These are phyloP conservation scores for Axinella damicornis DNA, from an alignment of 37 sponge, comb jelly and placozoan species.

Conservation along the genomic window DNA sequence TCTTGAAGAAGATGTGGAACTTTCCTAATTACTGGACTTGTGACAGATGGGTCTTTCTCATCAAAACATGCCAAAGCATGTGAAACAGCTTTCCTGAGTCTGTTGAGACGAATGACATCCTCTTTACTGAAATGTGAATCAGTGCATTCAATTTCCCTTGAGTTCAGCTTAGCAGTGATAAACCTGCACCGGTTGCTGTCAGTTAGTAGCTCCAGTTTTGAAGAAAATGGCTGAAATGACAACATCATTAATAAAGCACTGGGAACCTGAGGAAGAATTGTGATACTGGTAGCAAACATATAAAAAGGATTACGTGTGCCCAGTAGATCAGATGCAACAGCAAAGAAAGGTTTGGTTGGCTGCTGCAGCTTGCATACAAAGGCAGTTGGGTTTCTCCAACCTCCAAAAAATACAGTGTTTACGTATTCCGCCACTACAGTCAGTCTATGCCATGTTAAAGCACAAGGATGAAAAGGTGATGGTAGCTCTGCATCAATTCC, in stretches of 20 bases:
- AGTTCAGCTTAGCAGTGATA: not conserved
- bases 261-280: conserved; percentile 38
- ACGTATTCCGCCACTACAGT: not conserved
- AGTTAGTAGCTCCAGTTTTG: not conserved
- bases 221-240: conserved; percentile 16
- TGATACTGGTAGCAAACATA: not conserved
- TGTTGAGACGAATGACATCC: too few species aligned
- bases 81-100: too few species aligned
- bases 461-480: conserved; percentile 22
- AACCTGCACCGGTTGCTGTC: not conserved
- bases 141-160: not conserved
- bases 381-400: conserved; percentile 17
- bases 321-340: conserved; percentile 25
- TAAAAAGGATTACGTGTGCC: not conserved
- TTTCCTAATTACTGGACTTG: too few species aligned
- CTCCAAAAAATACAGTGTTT: not conserved
- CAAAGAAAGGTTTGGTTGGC: conserved; percentile 16
- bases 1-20: not conserved
- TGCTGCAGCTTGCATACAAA: conserved; percentile 17
- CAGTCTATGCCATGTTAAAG: conserved; percentile 14
- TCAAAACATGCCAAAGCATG: not conserved
- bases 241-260: conserved; percentile 26
- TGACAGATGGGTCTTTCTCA: not conserved
- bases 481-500: conserved; percentile 10
- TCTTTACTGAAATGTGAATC: not conserved